phyloP scores from a whole-genome alignment of 2,888 invertebrate genomes.

The Labia minor region DNA sequence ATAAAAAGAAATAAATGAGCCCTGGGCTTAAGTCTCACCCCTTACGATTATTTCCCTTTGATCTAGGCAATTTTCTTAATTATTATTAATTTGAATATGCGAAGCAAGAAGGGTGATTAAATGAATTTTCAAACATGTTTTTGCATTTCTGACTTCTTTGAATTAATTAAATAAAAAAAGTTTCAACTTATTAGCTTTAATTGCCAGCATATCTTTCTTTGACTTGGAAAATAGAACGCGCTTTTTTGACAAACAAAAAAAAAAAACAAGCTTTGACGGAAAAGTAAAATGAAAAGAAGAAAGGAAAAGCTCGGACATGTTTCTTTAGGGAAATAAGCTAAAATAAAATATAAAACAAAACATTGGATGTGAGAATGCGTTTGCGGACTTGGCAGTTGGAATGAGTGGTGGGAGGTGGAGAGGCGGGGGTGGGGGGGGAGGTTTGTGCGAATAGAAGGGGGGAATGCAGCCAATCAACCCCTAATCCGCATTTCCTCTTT shows the following conservation, averaged over 20 bases:
- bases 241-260: constrained; percentile 13
- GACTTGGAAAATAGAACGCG: constrained; percentile 13
- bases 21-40: constrained; percentile 4
- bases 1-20: constrained; percentile 4
- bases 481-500: not conserved
- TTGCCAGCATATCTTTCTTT: constrained; percentile 13
- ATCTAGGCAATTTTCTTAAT: constrained; percentile 13
- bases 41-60: constrained; percentile 1
- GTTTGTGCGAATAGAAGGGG: too few species aligned
- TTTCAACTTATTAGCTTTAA: constrained; percentile 13
- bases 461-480: not conserved
- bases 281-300: not conserved
- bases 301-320: constrained; percentile 2
- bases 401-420: too few species aligned
- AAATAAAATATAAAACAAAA: constrained; percentile 1
- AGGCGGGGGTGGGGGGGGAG: too few species aligned
- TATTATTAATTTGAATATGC: constrained; percentile 13
- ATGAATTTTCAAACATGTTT: constrained; percentile 13
- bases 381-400: not conserved
- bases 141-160: constrained; percentile 13
- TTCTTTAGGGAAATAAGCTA: not conserved
- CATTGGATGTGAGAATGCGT: constrained; percentile 3
- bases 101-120: not conserved
- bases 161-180: constrained; percentile 9
- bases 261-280: not conserved